Conservation (phyloP, 2,888 invertebrate species). For the Acronicta psi region DNA sequence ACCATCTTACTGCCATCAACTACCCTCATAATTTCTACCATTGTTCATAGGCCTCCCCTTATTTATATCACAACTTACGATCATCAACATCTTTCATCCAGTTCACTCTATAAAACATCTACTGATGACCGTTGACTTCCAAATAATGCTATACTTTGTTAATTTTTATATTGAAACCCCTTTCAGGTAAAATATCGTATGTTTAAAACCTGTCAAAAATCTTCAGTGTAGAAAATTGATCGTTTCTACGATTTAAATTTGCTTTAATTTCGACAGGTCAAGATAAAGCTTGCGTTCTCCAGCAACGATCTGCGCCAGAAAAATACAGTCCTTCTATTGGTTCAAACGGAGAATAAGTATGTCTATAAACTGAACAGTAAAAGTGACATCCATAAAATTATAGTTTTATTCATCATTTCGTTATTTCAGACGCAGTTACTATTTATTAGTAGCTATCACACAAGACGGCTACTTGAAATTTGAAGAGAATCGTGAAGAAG, state of each 20-base stretch:
- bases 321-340: conserved; percentile 93
- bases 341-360: conserved; percentile 95
- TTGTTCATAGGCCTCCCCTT: too few relatives aligned
- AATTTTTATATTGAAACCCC: too few relatives aligned
- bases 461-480: conserved; percentile 95
- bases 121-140: too few relatives aligned
- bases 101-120: too few relatives aligned
- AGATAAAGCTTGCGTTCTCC: conserved; percentile 96
- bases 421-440: conserved; percentile 93
- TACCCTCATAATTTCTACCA: too few relatives aligned
- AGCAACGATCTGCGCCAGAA: conserved; percentile 94
- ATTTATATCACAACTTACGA: too few relatives aligned
- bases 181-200: too few relatives aligned
- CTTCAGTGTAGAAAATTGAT: too few relatives aligned
- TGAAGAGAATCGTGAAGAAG: conserved; percentile 95
- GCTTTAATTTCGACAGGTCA: conserved; percentile 87
- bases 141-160: too few relatives aligned
- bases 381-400: not conserved
- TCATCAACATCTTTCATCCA: too few relatives aligned
- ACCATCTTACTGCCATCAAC: too few relatives aligned
- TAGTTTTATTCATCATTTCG: not conserved
- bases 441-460: conserved; percentile 94
- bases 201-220: too few relatives aligned
- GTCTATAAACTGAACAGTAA: conserved; percentile 45
- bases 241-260: not conserved